These are phyloP conservation scores for Priocnemis perturbator DNA, from an alignment of 2,888 invertebrate species.

Conservation along the genomic window DNA sequence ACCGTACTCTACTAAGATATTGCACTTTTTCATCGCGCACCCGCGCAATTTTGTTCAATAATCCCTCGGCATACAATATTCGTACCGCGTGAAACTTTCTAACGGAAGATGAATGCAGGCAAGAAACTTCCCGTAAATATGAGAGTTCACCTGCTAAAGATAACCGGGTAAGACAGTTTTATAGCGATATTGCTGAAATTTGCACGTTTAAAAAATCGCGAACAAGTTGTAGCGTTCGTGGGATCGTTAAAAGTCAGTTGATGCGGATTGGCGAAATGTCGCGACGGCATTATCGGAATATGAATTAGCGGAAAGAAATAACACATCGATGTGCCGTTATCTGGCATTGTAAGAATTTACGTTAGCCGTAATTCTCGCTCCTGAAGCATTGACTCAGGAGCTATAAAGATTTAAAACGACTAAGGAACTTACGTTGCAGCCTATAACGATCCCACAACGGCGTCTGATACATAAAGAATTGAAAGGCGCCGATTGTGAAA, in stretches of 20 bases:
- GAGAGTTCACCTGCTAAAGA: conserved; percentile 6
- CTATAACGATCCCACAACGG: not conserved
- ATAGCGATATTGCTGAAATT: not conserved
- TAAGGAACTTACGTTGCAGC: not conserved
- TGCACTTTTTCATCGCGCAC: conserved; percentile 9
- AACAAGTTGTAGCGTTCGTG: too few species aligned
- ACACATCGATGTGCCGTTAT: too few species aligned
- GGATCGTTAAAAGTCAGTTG: not conserved
- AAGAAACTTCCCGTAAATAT: conserved; percentile 20
- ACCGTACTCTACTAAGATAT: too few species aligned
- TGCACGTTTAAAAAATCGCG: not conserved
- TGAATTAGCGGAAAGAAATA: too few species aligned
- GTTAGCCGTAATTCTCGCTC: too few species aligned
- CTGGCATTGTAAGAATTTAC: too few species aligned
- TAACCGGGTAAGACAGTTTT: conserved; percentile 7
- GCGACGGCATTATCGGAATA: too few species aligned
- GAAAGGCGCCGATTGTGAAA: conserved; percentile 22
- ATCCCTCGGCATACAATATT: conserved; percentile 19
- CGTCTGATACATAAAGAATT: not conserved
- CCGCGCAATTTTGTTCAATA: conserved; percentile 17
- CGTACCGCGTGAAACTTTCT: conserved; percentile 17
- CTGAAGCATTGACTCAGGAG: too few species aligned
- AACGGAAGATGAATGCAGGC: conserved; percentile 23
- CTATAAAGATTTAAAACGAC: too few species aligned
- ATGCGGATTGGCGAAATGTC: not conserved